These are phyloP conservation scores for Pardalotus punctatus DNA, from an alignment of 2,113 vertebrate genomes.

Conservation along the genomic window DNA sequence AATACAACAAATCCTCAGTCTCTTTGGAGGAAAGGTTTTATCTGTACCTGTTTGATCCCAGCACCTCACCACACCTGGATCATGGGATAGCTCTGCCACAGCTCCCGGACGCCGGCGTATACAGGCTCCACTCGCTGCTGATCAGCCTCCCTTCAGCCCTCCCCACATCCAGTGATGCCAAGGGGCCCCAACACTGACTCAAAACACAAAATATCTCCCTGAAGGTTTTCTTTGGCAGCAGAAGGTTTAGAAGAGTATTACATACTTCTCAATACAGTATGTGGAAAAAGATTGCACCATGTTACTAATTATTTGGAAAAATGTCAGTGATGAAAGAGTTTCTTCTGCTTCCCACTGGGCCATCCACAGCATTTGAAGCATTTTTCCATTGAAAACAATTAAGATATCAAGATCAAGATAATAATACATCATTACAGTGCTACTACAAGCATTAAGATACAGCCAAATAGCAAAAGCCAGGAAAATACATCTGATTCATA, in stretches of 20 bases:
- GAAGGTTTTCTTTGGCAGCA: background rate
- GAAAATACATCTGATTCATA: background rate
- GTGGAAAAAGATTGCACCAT: background rate
- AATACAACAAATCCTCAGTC: background rate
- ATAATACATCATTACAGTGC: background rate
- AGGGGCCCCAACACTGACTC: rapidly evolving
- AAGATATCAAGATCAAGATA: background rate
- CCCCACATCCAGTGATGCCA: rapidly evolving
- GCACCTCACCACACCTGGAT: background rate
- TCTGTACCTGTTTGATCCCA: background rate
- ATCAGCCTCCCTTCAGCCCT: background rate
- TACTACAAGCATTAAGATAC: background rate
- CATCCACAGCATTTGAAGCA: background rate
- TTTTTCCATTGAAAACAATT: background rate
- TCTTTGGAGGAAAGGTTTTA: background rate
- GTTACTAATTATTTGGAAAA: background rate
- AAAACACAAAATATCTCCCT: background rate
- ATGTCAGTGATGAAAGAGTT: background rate
- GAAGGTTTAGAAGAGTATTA: background rate
- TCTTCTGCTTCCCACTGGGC: background rate
- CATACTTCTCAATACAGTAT: background rate
- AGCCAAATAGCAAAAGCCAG: background rate
- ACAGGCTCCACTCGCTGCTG: rapidly evolving
- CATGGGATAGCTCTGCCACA: rapidly evolving
- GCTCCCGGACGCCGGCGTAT: rapidly evolving